Conservation (phyloP, 64 coral and sea anemone genomes). For the Montipora sp. region DNA sequence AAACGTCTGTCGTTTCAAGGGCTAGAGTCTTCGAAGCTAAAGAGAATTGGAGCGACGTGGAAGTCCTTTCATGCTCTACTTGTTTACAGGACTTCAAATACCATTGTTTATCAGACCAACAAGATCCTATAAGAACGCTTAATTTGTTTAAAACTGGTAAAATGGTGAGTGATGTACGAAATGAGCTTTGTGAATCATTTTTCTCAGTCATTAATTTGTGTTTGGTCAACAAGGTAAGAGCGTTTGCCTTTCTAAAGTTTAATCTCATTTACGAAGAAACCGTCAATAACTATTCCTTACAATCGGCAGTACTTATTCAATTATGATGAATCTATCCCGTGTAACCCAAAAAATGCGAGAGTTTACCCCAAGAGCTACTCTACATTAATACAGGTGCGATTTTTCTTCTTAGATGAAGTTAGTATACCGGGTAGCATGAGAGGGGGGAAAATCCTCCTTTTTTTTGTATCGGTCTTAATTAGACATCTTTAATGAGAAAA, state of each 20-base stretch:
- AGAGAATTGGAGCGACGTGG: not conserved
- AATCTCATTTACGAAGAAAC: slow-evolving; percentile 3
- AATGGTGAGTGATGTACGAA: not conserved
- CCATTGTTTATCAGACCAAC: not conserved
- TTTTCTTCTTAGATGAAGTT: too few species aligned
- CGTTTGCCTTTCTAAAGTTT: not conserved
- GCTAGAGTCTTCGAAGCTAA: not conserved
- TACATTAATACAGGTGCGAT: not conserved
- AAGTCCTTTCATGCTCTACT: not conserved
- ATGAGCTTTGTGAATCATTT: not conserved
- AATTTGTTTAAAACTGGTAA: not conserved
- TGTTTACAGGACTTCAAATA: not conserved
- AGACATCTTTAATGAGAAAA: too few species aligned
- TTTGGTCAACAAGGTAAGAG: not conserved
- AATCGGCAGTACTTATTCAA: slow-evolving; percentile 29
- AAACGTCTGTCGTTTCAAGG: not conserved
- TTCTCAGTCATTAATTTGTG: not conserved
- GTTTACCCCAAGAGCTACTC: not conserved
- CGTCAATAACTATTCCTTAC: not conserved
- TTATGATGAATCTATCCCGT: not conserved
- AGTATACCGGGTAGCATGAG: too few species aligned
- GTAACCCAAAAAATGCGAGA: not conserved
- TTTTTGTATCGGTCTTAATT: too few species aligned
- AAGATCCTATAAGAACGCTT: not conserved
- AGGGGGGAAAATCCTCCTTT: too few species aligned